Evolutionary conservation across 2,113 vertebrate genomes (phyloP).

Genomic region (Bagarius yarrelli): DNA sequence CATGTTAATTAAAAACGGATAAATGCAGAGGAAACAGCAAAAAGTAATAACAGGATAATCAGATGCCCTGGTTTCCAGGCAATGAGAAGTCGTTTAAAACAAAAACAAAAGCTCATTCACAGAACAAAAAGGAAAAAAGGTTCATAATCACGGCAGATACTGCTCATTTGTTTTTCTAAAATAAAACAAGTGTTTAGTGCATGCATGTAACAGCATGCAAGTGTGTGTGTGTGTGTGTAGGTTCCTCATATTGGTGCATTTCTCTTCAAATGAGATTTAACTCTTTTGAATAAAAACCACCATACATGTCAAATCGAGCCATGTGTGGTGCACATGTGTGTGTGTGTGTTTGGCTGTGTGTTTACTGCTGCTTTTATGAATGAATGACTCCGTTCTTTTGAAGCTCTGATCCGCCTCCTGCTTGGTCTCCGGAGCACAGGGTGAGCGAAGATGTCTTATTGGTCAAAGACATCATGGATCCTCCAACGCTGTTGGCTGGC

Average conservation of each 20-base stretch:
- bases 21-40: conserved; percentile 9
- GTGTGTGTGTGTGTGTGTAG: conserved; percentile 40
- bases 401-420: conserved; percentile 75
- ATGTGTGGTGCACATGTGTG: conserved; percentile 39
- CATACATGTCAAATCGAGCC: neutral
- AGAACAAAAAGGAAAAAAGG: conserved; percentile 81
- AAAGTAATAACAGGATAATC: conserved; percentile 69
- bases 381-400: conserved; percentile 82
- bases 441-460: conserved; percentile 84
- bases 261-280: conserved; percentile 19
- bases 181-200: conserved; percentile 65
- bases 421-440: conserved; percentile 83
- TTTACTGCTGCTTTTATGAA: conserved; percentile 65
- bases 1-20: neutral
- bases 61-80: conserved; percentile 78
- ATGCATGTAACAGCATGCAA: conserved; percentile 56
- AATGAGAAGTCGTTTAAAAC: conserved; percentile 72
- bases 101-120: conserved; percentile 79
- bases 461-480: conserved; percentile 80
- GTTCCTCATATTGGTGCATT: neutral
- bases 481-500: conserved; percentile 75
- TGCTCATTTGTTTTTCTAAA: conserved; percentile 80
- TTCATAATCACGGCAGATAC: conserved; percentile 80
- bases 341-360: conserved; percentile 43
- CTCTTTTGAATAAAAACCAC: conserved; percentile 14